Evolutionary conservation across 2,797 vertebrate genomes (phyloP).

Genomic region (Gila robusta): DNA sequence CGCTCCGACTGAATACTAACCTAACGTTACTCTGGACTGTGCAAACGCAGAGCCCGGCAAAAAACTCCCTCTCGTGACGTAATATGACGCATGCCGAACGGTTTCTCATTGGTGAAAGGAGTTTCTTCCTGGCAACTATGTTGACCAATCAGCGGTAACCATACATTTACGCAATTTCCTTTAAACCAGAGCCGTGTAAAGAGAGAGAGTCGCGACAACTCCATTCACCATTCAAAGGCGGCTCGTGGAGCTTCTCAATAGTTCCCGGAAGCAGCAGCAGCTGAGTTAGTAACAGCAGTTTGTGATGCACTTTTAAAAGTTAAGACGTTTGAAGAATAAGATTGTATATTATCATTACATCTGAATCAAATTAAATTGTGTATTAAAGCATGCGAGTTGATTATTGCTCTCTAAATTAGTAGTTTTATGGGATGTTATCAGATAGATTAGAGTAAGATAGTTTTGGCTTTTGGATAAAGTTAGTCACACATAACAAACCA

Average conservation of each 20-base stretch:
- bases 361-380: background rate
- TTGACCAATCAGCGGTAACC: too few relatives aligned
- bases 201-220: background rate
- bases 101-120: too few relatives aligned
- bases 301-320: background rate
- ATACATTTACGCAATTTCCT: too few relatives aligned
- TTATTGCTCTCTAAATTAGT: background rate
- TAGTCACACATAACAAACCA: background rate
- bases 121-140: too few relatives aligned
- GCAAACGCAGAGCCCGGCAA: too few relatives aligned
- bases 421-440: background rate
- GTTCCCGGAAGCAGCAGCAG: too few relatives aligned
- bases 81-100: too few relatives aligned
- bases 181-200: background rate
- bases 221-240: background rate
- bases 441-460: background rate
- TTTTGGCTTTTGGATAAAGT: background rate
- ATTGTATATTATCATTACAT: too few relatives aligned
- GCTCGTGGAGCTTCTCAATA: background rate
- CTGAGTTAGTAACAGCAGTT: background rate
- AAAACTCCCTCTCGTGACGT: too few relatives aligned
- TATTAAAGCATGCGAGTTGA: background rate
- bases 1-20: too few relatives aligned
- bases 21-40: too few relatives aligned
- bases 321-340: background rate